phyloP scores from a whole-genome alignment of 2,797 vertebrate genomes.

The Paguma larvata region DNA sequence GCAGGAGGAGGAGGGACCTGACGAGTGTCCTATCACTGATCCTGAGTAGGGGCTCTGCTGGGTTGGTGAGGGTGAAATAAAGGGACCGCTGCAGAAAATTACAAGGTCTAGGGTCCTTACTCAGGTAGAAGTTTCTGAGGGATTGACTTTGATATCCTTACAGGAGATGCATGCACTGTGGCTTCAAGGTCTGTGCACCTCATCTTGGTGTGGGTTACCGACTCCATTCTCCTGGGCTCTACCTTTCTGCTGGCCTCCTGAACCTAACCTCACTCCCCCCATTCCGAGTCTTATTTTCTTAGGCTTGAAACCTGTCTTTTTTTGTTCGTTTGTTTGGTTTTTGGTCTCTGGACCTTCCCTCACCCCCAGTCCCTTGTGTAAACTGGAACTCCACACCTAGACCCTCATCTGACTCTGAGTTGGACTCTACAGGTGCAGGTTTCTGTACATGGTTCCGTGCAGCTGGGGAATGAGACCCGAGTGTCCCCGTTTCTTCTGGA shows the following conservation, averaged over 20 bases:
- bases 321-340: not conserved
- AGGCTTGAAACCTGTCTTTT: not conserved
- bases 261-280: not conserved
- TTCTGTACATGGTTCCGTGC: not conserved
- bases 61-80: not conserved
- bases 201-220: not conserved
- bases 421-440: not conserved
- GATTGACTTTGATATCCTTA: not conserved
- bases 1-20: not conserved
- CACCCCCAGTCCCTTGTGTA: not conserved
- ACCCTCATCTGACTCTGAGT: not conserved
- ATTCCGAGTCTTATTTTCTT: not conserved
- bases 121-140: not conserved
- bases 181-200: not conserved
- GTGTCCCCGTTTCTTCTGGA: conserved; percentile 49
- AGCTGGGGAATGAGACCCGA: not conserved
- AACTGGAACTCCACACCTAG: not conserved
- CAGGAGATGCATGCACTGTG: no score
- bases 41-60: not conserved
- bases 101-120: not conserved
- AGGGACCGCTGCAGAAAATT: not conserved
- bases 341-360: not conserved
- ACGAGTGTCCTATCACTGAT: not conserved
- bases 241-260: not conserved
- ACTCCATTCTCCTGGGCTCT: not conserved